Evolutionary conservation across 2,797 vertebrate species (phyloP).

Genomic region (Urocyon cinereoargenteus): DNA sequence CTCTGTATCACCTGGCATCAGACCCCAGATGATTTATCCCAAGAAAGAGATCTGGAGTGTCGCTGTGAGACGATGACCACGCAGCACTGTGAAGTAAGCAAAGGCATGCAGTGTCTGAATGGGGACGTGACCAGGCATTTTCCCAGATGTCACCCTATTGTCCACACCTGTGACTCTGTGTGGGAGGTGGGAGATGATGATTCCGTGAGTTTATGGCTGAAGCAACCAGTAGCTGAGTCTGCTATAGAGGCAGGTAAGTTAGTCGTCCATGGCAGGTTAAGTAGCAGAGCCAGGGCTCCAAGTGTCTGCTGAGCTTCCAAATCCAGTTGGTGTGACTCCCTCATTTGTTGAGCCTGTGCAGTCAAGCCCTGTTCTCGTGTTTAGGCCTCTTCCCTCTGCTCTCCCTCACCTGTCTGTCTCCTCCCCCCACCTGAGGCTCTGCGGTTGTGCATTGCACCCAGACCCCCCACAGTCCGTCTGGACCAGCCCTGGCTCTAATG

Average conservation of each 20-base stretch:
- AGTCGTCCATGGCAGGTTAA: neutral
- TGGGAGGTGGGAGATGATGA: neutral
- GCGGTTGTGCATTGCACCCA: neutral
- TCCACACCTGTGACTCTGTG: neutral
- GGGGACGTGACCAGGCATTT: neutral
- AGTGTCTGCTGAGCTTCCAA: neutral
- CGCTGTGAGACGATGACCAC: neutral
- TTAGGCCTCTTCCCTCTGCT: neutral
- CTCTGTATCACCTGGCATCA: neutral
- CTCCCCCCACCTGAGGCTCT: neutral
- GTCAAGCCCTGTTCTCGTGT: neutral
- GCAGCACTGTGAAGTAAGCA: accelerated
- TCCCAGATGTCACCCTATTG: neutral
- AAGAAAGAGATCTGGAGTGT: neutral
- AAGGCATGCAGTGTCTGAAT: neutral
- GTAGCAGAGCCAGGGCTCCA: neutral
- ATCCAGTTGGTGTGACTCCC: too few species aligned
- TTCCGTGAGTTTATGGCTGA: neutral
- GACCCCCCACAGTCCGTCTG: neutral
- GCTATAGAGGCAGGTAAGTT: neutral
- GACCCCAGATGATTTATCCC: neutral
- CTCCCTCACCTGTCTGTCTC: neutral
- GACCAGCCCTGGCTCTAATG: neutral
- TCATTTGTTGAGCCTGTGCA: neutral
- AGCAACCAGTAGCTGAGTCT: neutral